Conservation (phyloP, 1,140 invertebrate genomes). For the Drosophila azteca region DNA sequence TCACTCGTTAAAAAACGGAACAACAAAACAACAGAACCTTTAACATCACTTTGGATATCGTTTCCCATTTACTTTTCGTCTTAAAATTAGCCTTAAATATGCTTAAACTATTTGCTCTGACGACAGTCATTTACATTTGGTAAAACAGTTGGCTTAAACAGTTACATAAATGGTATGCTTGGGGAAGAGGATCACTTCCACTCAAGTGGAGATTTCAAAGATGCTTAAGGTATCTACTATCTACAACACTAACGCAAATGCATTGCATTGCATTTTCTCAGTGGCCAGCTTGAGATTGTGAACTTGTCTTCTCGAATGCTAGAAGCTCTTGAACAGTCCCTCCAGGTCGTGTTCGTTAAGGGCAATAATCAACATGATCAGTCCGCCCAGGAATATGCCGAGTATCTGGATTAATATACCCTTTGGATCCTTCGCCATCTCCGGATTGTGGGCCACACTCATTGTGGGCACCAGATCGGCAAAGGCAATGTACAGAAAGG, state of each 20-base stretch:
- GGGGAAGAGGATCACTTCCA: not conserved
- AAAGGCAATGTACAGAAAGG: conserved; percentile 92
- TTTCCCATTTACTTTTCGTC: too few species aligned
- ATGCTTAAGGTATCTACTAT: conserved; percentile 25
- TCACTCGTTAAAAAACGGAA: conserved; percentile 32
- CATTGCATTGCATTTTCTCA: not conserved
- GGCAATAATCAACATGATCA: conserved; percentile 90
- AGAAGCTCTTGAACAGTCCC: conserved; percentile 84
- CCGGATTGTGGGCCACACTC: conserved; percentile 83
- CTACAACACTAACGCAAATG: conserved; percentile 9
- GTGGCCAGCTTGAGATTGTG: conserved; percentile 10
- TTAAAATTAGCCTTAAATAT: too few species aligned
- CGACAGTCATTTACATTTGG: conserved; percentile 23
- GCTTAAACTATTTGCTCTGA: not conserved
- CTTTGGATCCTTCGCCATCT: conserved; percentile 82
- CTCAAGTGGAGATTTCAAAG: conserved; percentile 27
- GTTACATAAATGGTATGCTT: not conserved
- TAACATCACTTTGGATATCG: not conserved
- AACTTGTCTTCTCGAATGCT: conserved; percentile 1
- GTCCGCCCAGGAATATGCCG: conserved; percentile 88
- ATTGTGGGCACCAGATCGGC: conserved; percentile 90
- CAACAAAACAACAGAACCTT: conserved; percentile 12
- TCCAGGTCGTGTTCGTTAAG: conserved; percentile 89
- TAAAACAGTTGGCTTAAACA: not conserved
- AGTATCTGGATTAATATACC: conserved; percentile 85